These are phyloP conservation scores for Medauroidea extradentata DNA, from an alignment of 1,140 invertebrate species.

Conservation along the genomic window DNA sequence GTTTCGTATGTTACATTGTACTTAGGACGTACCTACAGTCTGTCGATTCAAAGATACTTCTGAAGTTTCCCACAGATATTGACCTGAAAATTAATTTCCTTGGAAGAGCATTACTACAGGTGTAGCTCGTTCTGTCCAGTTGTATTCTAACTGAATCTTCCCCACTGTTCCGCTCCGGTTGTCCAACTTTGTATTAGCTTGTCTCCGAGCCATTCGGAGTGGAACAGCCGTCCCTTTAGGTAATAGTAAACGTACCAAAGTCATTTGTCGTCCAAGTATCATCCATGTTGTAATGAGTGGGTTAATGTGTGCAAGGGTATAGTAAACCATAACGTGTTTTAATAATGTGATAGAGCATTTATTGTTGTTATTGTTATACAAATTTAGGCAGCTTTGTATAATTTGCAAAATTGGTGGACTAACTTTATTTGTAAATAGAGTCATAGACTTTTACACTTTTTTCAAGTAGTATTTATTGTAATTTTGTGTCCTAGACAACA, in stretches of 20 bases:
- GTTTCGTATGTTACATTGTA: neutral
- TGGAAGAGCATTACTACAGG: neutral
- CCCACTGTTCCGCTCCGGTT: slow-evolving; percentile 12
- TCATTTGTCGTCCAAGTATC: neutral
- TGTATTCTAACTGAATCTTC: slow-evolving; percentile 5
- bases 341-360: slow-evolving; percentile 10
- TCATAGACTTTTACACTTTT: too few relatives aligned
- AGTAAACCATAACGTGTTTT: neutral
- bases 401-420: too few relatives aligned
- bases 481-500: too few relatives aligned
- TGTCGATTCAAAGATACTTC: neutral
- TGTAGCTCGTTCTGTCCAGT: neutral
- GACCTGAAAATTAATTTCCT: neutral
- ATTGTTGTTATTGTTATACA: slow-evolving; percentile 7
- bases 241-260: slow-evolving; percentile 1
- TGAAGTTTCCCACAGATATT: neutral
- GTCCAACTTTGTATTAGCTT: slow-evolving; percentile 7
- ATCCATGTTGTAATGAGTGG: slow-evolving; percentile 1
- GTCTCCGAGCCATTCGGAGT: slow-evolving; percentile 11
- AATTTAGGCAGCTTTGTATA: too few relatives aligned
- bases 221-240: slow-evolving; percentile 11
- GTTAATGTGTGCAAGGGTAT: neutral
- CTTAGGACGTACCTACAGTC: neutral
- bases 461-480: too few relatives aligned
- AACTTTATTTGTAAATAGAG: too few relatives aligned